Percentiles rank a stretch among this genome's conserved stretches.
Evolutionary conservation across 2,888 invertebrate genomes (phyloP).

Genomic region (Lamellibrachia columna): DNA sequence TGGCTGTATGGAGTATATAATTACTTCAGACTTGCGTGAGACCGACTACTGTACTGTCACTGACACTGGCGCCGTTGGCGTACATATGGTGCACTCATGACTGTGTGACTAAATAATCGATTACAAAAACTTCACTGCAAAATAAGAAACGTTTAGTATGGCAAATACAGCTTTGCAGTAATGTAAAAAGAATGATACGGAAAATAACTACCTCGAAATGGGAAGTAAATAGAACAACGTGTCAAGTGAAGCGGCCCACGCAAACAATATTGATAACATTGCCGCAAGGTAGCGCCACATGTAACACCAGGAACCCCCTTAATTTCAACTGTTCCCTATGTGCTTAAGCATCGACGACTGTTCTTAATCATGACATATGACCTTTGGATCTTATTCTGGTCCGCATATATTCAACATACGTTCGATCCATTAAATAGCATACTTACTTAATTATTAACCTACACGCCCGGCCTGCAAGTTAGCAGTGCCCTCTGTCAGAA

Average conservation of each 20-base stretch:
- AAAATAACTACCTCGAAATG: no score
- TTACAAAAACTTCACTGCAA: neutral
- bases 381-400: neutral
- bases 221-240: constrained; percentile 7
- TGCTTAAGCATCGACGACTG: neutral
- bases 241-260: neutral
- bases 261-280: neutral
- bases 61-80: no score
- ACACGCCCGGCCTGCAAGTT: neutral
- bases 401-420: neutral
- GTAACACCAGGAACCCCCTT: neutral
- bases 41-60: no score
- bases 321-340: neutral
- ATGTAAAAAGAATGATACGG: neutral
- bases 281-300: neutral
- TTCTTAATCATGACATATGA: neutral
- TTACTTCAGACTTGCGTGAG: no score
- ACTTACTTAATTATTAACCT: neutral
- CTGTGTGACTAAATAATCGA: neutral
- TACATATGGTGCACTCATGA: neutral
- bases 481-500: constrained; percentile 10
- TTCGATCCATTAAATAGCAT: neutral
- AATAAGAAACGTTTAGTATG: neutral
- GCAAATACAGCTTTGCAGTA: neutral
- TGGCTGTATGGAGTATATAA: no score